Base-by-base conservation (phyloP, 2,113 vertebrate genomes). In the Crotophaga sulcirostris region DNA sequence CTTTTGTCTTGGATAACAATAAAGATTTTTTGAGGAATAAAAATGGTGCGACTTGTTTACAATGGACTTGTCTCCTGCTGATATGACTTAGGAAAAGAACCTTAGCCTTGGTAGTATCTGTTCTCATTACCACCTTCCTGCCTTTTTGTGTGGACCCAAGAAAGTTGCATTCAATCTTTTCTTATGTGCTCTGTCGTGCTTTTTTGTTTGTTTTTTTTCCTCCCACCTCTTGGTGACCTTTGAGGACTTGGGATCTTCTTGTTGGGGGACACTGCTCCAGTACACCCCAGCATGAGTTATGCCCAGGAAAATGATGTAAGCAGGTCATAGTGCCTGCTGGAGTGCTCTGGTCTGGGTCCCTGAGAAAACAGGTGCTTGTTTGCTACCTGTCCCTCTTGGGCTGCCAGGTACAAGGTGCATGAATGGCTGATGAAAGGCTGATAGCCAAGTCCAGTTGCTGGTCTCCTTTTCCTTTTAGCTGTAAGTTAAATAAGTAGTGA, bases 241-340 rank as follows among this genome's bases (percentile, higher is more conserved):
- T 44, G 31, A 52, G 34, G 15, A n/a, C 20, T 36, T 74, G 31
- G 25, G n/a, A 42, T 62, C 28, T 34, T 92, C 15, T 78, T 23
- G 36, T 12, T 10, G 10, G 15, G 9, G 3, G 81, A 66, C 16
- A 49, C 25, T 51, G 42, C 34, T 79, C 16, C 25, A 66, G 8
- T 34, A 40, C 13, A 11, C 31, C 0, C 0, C 28, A 62, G 19
- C 5, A 42, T 55, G 31, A 66, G 16, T 42, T 81, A 81, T 11
- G 44, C 7, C 9, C 36, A 69, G 59, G 47, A 54, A 78, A 78
- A 82, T 75, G 1, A 38, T 45, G 8, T 45, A 56, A 80, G 19
- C 29, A 52, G 13, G 17, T 68, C 42, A 36, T 16, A 36, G 10
- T 10, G 13, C 17, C 28, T 79, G 24, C 31, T 51, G 38, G 31